These are phyloP conservation scores for Amazona vittata DNA, from an alignment of 2,113 vertebrate species.

Conservation along the genomic window DNA sequence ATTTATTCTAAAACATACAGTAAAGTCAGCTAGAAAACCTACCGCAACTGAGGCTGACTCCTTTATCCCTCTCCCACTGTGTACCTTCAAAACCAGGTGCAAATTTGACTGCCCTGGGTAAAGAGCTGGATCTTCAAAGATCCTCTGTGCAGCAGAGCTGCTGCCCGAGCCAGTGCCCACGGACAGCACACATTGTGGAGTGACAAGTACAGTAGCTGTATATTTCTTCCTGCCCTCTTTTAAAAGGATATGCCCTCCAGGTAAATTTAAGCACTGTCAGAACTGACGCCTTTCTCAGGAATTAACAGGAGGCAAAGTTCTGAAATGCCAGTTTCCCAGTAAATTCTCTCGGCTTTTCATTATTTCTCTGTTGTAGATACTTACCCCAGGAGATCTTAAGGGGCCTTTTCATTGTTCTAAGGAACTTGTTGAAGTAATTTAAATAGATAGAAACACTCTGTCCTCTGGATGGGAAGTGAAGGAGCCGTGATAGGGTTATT, in stretches of 20 bases:
- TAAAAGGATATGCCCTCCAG: constrained; percentile 21
- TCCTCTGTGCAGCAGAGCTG: background rate
- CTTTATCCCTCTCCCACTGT: background rate
- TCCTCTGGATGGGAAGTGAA: background rate
- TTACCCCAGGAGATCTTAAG: background rate
- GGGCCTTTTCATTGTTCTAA: constrained; percentile 12
- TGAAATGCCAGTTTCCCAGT: background rate
- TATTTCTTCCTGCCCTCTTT: background rate
- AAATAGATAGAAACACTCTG: background rate
- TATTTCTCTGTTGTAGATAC: background rate
- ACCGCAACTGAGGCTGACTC: background rate
- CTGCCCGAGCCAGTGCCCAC: background rate
- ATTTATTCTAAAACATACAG: background rate
- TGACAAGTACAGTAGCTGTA: background rate
- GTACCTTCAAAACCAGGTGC: background rate
- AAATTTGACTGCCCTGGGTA: background rate
- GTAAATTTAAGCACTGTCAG: constrained; percentile 21
- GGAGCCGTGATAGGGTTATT: background rate
- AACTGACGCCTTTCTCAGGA: background rate
- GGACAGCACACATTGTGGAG: background rate
- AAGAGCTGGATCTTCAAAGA: background rate
- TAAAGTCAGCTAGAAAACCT: background rate
- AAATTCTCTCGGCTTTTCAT: constrained; percentile 22
- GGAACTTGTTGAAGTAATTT: constrained; percentile 10
- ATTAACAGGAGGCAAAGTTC: background rate